Evolutionary conservation across 2,113 vertebrate genomes (phyloP), one percentile per base, ranked within the genome.

Genomic region (Psettodes erumei): DNA sequence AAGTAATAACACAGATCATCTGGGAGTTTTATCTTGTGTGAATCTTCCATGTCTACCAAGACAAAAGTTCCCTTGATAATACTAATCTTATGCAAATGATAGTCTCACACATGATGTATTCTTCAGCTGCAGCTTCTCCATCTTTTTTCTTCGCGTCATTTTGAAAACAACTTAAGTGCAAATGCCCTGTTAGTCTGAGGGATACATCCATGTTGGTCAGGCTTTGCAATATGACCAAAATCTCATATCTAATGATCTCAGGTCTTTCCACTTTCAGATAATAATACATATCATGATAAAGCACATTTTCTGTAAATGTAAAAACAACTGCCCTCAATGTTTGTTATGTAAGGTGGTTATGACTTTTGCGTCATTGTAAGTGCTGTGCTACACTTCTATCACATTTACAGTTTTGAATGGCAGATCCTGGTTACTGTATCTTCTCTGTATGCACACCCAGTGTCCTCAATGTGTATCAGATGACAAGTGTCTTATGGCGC

Each of bases 31-130:
- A 63, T 79, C 79, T 79, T 58, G 21, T 56, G 33, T 55, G 59
- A 55, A 70, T 82, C 68, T 63, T 63, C 65, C 35, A 6, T 68
- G 51, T 82, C 79, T 58, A 28, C 67, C 75, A 53, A 58, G 56
- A 68, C 37, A 53, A 30, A 79, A 51, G 27, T 54, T 35, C 67
- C 4, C 54, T 27, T 47, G 47, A 77, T 68, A 30, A 65, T 56
- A 56, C 42, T 70, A 75, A 75, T 78, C 43, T 45, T 25, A 74
- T 82, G 65, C 68, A 77, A 82, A 77, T 77, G 21, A 4, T n/a
- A 5, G 11, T 37, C 30, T 42, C 12, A 9, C 27, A 75, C 28
- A 1, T 68, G 25, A 56, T 65, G 11, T 48, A 79, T 58, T 77
- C 30, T 53, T 48, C 43, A 15, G n/a, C 12, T 33, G 16, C n/a